Conservation (phyloP, 2,888 invertebrate genomes). For the Dasysyrphus tricinctus region DNA sequence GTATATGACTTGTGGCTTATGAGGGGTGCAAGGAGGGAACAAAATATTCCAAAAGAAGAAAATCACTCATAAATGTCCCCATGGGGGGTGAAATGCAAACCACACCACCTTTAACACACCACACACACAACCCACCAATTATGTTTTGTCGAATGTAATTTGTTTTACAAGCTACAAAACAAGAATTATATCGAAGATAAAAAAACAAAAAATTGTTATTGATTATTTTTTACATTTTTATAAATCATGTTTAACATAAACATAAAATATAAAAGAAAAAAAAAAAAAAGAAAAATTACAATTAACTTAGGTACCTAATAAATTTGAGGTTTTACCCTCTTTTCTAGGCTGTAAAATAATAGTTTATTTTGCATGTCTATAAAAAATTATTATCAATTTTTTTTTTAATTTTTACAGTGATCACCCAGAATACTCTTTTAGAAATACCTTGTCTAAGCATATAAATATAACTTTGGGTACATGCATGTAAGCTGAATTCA, state of each 20-base stretch:
- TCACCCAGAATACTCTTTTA: no score
- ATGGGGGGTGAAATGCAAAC: slow-evolving; percentile 61
- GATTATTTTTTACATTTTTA: neutral
- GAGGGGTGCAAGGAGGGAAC: slow-evolving; percentile 35
- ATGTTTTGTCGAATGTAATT: slow-evolving; percentile 49
- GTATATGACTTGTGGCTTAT: neutral
- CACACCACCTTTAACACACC: slow-evolving; percentile 42
- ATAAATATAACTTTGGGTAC: no score
- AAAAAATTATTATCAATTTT: no score
- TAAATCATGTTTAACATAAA: neutral
- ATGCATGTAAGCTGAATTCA: no score
- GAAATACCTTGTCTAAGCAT: no score
- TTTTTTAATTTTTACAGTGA: no score
- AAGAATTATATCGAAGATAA: slow-evolving; percentile 50
- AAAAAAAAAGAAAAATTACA: neutral
- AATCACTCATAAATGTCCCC: slow-evolving; percentile 56
- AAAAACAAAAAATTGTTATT: slow-evolving; percentile 4
- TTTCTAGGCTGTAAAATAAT: neutral
- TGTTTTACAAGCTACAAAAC: slow-evolving; percentile 59
- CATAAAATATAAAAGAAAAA: neutral
- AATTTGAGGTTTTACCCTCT: neutral
- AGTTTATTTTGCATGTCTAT: no score
- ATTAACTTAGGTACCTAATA: no score
- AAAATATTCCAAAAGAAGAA: slow-evolving; percentile 37
- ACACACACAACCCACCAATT: slow-evolving; percentile 58